These are phyloP conservation scores for Chaitophorus viminalis DNA, from an alignment of 2,888 invertebrate species.

Conservation along the genomic window DNA sequence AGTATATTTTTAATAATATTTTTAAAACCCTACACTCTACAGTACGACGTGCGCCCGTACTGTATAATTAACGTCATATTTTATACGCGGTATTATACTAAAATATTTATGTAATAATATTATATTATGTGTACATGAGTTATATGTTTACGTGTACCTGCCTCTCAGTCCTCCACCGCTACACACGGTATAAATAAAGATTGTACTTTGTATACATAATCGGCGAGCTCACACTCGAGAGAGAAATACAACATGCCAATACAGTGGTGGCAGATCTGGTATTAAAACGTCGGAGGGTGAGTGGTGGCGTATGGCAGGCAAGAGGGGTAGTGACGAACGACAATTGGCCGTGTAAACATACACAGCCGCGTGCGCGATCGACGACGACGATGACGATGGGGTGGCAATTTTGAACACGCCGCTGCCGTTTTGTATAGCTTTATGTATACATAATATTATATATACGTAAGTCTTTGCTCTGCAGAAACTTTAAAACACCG, in stretches of 20 bases:
- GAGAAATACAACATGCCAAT: background rate
- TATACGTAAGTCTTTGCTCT: background rate
- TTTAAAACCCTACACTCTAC: too few relatives aligned
- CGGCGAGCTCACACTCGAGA: constrained; percentile 5
- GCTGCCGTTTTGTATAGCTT: background rate
- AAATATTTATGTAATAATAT: too few relatives aligned
- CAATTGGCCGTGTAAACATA: constrained; percentile 46
- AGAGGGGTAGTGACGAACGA: background rate
- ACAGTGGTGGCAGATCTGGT: background rate
- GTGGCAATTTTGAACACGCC: background rate
- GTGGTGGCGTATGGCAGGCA: background rate
- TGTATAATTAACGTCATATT: too few relatives aligned
- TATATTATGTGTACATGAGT: too few relatives aligned
- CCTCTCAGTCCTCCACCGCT: too few relatives aligned
- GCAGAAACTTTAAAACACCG: constrained; percentile 41
- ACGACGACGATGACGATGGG: constrained; percentile 8
- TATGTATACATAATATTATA: background rate
- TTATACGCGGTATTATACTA: too few relatives aligned
- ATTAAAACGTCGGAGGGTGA: background rate
- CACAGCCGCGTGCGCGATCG: background rate
- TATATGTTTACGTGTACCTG: too few relatives aligned
- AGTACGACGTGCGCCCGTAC: too few relatives aligned
- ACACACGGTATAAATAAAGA: too few relatives aligned
- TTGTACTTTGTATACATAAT: too few relatives aligned
- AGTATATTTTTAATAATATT: too few relatives aligned